Evolutionary conservation across 2,797 vertebrate species (phyloP).

Genomic region (Pangasius djambal): DNA sequence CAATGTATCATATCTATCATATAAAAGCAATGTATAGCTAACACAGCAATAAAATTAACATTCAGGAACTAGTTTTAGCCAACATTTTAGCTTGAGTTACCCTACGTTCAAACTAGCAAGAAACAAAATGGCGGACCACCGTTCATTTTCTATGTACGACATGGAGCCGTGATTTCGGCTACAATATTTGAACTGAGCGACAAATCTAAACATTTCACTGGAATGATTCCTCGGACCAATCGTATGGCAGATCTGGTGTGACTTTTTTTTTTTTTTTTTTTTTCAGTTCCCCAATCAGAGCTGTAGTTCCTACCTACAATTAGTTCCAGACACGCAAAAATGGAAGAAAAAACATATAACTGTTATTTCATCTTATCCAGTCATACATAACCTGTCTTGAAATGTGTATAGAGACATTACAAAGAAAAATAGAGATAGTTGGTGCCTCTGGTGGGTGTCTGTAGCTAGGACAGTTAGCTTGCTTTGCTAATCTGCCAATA

Average conservation of each 20-base stretch:
- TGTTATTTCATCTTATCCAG: background rate
- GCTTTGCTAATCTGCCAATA: background rate
- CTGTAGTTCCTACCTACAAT: background rate
- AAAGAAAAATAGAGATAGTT: background rate
- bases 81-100: background rate
- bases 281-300: background rate
- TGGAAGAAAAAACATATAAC: background rate
- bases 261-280: background rate
- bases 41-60: background rate
- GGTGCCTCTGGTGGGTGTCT: background rate
- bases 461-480: conserved; percentile 1
- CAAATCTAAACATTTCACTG: background rate
- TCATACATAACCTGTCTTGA: background rate
- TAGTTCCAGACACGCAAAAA: background rate
- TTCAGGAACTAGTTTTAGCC: background rate
- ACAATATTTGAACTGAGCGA: background rate
- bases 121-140: background rate
- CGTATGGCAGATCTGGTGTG: background rate
- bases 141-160: too few relatives aligned
- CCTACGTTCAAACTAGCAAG: background rate
- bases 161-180: background rate
- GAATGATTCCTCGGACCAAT: background rate
- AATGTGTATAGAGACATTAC: background rate
- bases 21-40: background rate
- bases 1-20: background rate